Evolutionary conservation across 2,113 vertebrate genomes (phyloP).

Genomic region (Ageneiosus marmoratus): DNA sequence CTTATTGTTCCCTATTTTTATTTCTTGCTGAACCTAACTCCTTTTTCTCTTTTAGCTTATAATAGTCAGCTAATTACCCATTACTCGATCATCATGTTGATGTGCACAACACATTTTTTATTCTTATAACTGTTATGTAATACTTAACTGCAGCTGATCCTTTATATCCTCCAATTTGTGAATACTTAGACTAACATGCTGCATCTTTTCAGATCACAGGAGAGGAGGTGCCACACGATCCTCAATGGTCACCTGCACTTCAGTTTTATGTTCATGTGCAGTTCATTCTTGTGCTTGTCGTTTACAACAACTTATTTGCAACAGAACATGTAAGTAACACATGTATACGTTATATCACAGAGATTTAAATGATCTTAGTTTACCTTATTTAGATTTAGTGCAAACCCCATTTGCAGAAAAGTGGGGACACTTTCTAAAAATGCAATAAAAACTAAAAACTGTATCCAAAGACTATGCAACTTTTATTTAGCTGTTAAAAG

Average conservation of each 20-base stretch:
- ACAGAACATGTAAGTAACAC: constrained; percentile 73
- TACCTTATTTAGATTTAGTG: too few relatives aligned
- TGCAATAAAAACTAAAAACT: too few relatives aligned
- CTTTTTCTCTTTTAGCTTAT: neutral
- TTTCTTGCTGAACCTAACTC: neutral
- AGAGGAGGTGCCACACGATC: constrained; percentile 76
- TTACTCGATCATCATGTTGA: neutral
- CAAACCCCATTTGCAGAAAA: too few relatives aligned
- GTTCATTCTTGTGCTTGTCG: constrained; percentile 74
- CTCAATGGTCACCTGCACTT: constrained; percentile 66
- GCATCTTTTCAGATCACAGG: constrained; percentile 78
- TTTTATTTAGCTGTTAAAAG: too few relatives aligned
- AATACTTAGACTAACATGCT: neutral
- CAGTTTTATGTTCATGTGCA: constrained; percentile 77
- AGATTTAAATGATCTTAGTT: neutral
- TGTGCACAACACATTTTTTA: neutral
- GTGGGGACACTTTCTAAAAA: too few relatives aligned
- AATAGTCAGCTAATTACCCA: neutral
- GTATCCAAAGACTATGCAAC: too few relatives aligned
- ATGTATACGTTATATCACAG: neutral
- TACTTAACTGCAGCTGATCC: neutral
- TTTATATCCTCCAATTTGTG: neutral
- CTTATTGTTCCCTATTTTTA: neutral
- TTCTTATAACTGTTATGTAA: neutral
- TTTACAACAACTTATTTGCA: constrained; percentile 80